phyloP scores from a whole-genome alignment of 2,888 invertebrate genomes.

The Noctua fimbriata region DNA sequence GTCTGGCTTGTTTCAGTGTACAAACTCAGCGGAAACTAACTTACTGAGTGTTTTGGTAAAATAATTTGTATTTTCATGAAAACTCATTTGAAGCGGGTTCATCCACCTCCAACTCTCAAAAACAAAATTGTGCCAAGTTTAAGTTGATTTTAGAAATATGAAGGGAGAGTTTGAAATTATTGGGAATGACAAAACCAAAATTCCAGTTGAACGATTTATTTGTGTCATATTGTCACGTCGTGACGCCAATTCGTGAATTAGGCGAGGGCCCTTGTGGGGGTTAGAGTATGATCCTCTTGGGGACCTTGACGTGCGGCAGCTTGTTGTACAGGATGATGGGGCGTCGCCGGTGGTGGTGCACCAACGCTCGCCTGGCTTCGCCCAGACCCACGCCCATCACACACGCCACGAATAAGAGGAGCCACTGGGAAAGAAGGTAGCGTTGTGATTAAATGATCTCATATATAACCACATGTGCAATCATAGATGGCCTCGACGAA shows the following conservation, averaged over 20 bases:
- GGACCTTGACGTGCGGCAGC: conserved; percentile 37
- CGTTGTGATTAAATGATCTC: not conserved
- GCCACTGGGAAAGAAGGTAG: conserved; percentile 64
- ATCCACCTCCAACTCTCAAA: not conserved
- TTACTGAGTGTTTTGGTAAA: conserved; percentile 29
- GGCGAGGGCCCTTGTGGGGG: not conserved
- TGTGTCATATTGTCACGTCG: conserved; percentile 14
- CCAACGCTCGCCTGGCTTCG: conserved; percentile 28
- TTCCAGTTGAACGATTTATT: conserved; percentile 32
- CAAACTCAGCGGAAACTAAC: conserved; percentile 22
- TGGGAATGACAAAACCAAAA: conserved; percentile 9
- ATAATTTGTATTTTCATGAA: conserved; percentile 4
- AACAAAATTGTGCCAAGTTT: not conserved
- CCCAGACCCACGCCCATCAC: conserved; percentile 46
- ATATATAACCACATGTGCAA: not conserved
- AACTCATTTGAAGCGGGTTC: not conserved
- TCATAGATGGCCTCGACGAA: not conserved
- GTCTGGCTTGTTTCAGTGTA: conserved; percentile 17
- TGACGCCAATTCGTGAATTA: not conserved
- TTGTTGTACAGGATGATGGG: conserved; percentile 60
- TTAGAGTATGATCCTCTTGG: conserved; percentile 41
- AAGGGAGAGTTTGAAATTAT: not conserved
- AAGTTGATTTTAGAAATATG: not conserved
- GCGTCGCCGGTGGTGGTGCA: conserved; percentile 47
- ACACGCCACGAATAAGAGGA: conserved; percentile 64